phyloP scores from a whole-genome alignment of 2,797 vertebrate species.

The Morelia viridis region DNA sequence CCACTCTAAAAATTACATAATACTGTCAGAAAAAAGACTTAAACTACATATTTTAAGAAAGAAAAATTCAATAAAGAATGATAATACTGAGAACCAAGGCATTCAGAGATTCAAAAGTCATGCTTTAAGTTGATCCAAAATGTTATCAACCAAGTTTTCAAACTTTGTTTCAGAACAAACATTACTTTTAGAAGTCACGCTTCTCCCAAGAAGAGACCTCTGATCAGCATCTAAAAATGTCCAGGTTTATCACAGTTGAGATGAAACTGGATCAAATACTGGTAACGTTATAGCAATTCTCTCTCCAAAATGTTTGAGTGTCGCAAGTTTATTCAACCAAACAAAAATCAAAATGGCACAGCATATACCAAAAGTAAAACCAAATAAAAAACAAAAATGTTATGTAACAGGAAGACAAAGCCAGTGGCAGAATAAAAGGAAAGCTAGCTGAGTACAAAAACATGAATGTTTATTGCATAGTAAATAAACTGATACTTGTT shows the following conservation, averaged over 20 bases:
- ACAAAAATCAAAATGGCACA: constrained; percentile 79
- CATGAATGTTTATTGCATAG: constrained; percentile 88
- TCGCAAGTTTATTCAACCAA: constrained; percentile 81
- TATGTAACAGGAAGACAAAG: constrained; percentile 81
- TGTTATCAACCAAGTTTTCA: constrained; percentile 76
- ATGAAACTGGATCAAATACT: constrained; percentile 82
- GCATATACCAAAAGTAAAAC: constrained; percentile 74
- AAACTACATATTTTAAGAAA: constrained; percentile 81
- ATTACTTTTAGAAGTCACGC: constrained; percentile 72
- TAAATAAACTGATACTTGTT: constrained; percentile 82
- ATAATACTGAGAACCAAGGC: constrained; percentile 86
- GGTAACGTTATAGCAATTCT: constrained; percentile 73
- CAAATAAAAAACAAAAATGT: constrained; percentile 57
- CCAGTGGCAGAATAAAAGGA: constrained; percentile 73
- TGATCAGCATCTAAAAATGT: constrained; percentile 76
- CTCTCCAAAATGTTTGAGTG: constrained; percentile 79
- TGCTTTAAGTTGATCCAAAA: constrained; percentile 80
- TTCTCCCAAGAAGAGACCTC: constrained; percentile 73
- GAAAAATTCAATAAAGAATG: constrained; percentile 81
- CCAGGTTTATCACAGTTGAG: constrained; percentile 77
- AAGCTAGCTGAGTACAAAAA: constrained; percentile 73
- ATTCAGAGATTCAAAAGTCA: constrained; percentile 82
- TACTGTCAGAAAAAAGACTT: constrained; percentile 83
- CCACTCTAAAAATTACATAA: constrained; percentile 83
- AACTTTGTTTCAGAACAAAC: constrained; percentile 76